Conservation (phyloP, 2,888 invertebrate genomes). For the Epinotia brunnichana region DNA sequence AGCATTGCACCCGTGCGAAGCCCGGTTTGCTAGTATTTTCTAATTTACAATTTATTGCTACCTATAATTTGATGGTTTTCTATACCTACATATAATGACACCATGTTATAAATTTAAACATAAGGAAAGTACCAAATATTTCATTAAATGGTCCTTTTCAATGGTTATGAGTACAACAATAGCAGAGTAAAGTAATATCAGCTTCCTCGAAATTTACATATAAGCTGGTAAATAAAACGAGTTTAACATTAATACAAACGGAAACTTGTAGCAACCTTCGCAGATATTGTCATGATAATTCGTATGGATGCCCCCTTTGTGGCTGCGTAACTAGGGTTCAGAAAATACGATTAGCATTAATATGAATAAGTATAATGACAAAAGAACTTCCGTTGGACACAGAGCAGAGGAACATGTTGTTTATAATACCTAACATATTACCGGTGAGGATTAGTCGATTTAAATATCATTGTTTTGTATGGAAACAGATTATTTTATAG, state of each 20-base stretch:
- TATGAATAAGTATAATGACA: conserved; percentile 13
- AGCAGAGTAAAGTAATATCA: conserved; percentile 4
- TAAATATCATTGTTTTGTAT: not conserved
- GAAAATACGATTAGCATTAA: conserved; percentile 35
- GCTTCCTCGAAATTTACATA: conserved; percentile 20
- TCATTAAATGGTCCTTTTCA: not conserved
- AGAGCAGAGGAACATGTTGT: not conserved
- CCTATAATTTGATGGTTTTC: no score
- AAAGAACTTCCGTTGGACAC: conserved; percentile 9
- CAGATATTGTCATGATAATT: conserved; percentile 59
- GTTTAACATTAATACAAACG: conserved; percentile 33
- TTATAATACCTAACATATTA: not conserved
- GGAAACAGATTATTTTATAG: not conserved
- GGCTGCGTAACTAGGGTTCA: conserved; percentile 34
- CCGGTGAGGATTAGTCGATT: not conserved
- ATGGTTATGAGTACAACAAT: not conserved
- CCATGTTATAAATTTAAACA: no score
- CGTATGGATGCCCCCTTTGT: conserved; percentile 43
- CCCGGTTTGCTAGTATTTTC: no score
- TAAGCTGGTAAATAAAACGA: conserved; percentile 25
- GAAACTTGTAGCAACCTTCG: conserved; percentile 55
- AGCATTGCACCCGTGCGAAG: no score
- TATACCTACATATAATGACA: no score
- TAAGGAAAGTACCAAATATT: not conserved
- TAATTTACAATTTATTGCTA: no score